Base-by-base conservation (phyloP, 2,888 invertebrate genomes). In the Drosophila stalkeri region DNA sequence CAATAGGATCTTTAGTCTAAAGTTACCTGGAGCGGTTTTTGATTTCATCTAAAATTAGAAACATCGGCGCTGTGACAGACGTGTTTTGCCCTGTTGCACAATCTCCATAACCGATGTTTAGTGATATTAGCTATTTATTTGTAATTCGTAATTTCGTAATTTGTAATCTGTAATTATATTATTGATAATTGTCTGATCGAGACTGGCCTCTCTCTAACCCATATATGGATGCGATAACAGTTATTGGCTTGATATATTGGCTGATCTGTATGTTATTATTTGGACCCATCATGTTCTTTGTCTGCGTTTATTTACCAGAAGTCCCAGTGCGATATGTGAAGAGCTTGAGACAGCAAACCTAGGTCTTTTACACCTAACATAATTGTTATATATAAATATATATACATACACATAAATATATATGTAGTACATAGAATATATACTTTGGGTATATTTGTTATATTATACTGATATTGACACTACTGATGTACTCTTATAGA, bases 271-370 rank as follows among this genome's bases (percentile, higher is more conserved):
- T 95, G 85, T 93, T 96, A 68, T 91, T 96, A 66, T 95, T 96
- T 86, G 96, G 96, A 80, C 96, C 96, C 44, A 93, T 96, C 84
- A 94, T 96, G 85, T 94, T 96, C 90, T 94, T 95, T 77, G 76
- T 92, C 72, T 91, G 90, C 81, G 93, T 96, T 70, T 95, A 95
- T 90, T 93, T 96, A 80, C 96, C 96, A 64, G 95, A 96, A 90
- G 93, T 96, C 89, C 96, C 96, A 68, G 94, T 96, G 82, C 93
- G 96, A 85, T 93, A 96, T 84, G 92, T 96, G 64, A 94, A 95
- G 80, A 94, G 95, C 90, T 94, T 84, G 52, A 80, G 88, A 66
- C 80, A 86, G 57, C 75, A 80, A 51, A 90, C 85, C 57, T 85
- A 80, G 77, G 51, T 55, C 64, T 56, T 64, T 64, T 69, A 56